phyloP scores from a whole-genome alignment of 2,888 invertebrate genomes.

The Agrotis ipsilon region DNA sequence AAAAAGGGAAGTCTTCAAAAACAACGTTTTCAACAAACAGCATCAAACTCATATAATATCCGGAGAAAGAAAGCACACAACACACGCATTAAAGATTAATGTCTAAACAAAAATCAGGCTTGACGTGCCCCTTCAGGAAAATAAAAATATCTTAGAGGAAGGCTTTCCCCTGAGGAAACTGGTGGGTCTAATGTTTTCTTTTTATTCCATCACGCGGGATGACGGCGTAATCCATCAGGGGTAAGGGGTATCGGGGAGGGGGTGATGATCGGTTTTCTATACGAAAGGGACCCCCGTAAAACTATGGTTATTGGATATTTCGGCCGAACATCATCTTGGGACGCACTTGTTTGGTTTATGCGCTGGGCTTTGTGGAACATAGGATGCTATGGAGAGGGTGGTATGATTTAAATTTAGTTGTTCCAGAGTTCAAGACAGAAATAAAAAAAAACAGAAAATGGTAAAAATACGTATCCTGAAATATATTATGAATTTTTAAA shows the following conservation, averaged over 20 bases:
- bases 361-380: slow-evolving; percentile 70
- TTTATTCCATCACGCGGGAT: slow-evolving; percentile 85
- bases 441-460: no score
- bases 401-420: background rate
- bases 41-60: slow-evolving; percentile 31
- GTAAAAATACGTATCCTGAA: no score
- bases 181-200: slow-evolving; percentile 87
- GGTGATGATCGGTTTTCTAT: slow-evolving; percentile 85
- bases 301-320: slow-evolving; percentile 90
- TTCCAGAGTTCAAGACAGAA: background rate
- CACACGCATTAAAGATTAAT: slow-evolving; percentile 77
- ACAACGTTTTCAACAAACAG: slow-evolving; percentile 25
- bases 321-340: slow-evolving; percentile 78
- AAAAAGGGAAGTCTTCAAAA: background rate
- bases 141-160: slow-evolving; percentile 79
- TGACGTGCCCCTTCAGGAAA: slow-evolving; percentile 80
- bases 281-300: slow-evolving; percentile 80
- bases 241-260: slow-evolving; percentile 65
- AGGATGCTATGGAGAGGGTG: slow-evolving; percentile 60
- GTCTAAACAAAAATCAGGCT: slow-evolving; percentile 78
- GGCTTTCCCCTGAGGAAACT: slow-evolving; percentile 78
- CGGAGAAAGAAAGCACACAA: slow-evolving; percentile 58
- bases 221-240: slow-evolving; percentile 87
- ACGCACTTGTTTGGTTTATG: slow-evolving; percentile 79
- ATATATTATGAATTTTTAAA: no score